Conservation (phyloP, 2,888 invertebrate genomes). For the Campoplex capitator region DNA sequence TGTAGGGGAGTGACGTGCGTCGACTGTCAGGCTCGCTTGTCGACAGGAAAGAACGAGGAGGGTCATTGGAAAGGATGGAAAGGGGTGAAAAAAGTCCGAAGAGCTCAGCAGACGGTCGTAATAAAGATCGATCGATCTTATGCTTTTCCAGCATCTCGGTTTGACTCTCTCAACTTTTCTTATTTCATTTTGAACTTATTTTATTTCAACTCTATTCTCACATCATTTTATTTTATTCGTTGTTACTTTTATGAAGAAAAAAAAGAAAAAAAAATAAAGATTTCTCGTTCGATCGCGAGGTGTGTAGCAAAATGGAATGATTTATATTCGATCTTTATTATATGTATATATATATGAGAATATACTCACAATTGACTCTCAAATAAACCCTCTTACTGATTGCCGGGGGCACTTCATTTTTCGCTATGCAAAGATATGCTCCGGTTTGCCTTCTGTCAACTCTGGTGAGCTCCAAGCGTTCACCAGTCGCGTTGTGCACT, state of each 20-base stretch:
- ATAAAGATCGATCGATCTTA: conserved; percentile 67
- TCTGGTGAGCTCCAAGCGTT: conserved; percentile 88
- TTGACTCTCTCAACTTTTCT: background rate
- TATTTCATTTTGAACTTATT: conserved; percentile 5
- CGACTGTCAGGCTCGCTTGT: conserved; percentile 50
- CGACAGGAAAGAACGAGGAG: conserved; percentile 29
- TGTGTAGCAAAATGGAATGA: conserved; percentile 1
- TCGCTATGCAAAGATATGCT: conserved; percentile 91
- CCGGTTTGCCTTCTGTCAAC: conserved; percentile 91
- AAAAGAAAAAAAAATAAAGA: no score
- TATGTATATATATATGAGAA: conserved; percentile 22
- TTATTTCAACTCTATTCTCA: background rate
- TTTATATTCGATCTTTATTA: background rate
- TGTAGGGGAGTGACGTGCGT: conserved; percentile 48
- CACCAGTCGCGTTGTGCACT: conserved; percentile 89
- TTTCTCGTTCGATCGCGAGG: background rate
- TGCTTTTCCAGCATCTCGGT: conserved; percentile 1
- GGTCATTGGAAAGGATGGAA: background rate
- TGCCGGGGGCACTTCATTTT: conserved; percentile 90
- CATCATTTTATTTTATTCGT: background rate
- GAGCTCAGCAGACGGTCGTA: conserved; percentile 59
- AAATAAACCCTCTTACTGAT: conserved; percentile 87
- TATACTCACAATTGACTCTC: conserved; percentile 89
- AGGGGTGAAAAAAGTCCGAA: conserved; percentile 29
- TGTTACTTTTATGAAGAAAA: background rate